Evolutionary conservation across 2,113 vertebrate genomes (phyloP).

Genomic region (Phaethornis superciliosus): DNA sequence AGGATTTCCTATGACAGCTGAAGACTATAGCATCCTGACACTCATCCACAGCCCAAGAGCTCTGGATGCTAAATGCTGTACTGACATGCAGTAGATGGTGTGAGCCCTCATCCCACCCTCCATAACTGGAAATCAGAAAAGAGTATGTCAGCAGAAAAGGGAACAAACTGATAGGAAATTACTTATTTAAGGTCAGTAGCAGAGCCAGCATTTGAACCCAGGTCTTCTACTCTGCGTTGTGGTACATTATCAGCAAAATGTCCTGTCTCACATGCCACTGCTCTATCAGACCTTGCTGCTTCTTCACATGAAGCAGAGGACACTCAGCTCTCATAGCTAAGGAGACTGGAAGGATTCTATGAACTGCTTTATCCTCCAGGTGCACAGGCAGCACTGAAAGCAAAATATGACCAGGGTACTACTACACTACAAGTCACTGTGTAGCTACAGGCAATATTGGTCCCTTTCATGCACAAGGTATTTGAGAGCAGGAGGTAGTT

Average conservation of each 20-base stretch:
- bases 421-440: not conserved
- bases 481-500: not conserved
- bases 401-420: accelerated
- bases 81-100: not conserved
- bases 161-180: not conserved
- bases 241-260: not conserved
- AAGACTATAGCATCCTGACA: not conserved
- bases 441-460: not conserved
- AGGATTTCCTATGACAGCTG: not conserved
- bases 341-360: not conserved
- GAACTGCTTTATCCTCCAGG: not conserved
- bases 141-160: not conserved
- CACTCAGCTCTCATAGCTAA: not conserved
- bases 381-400: not conserved
- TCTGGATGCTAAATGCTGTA: not conserved
- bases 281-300: not conserved
- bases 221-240: not conserved
- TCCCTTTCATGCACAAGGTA: not conserved
- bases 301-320: not conserved
- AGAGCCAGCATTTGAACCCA: not conserved
- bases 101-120: not conserved
- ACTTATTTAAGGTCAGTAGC: not conserved
- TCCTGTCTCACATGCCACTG: not conserved
- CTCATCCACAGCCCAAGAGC: not conserved
- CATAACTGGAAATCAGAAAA: not conserved